A percentile compares a stretch with the other conserved stretches of the same genome.
Conservation (phyloP, 2,797 vertebrate species). For the Urosaurus nigricauda region DNA sequence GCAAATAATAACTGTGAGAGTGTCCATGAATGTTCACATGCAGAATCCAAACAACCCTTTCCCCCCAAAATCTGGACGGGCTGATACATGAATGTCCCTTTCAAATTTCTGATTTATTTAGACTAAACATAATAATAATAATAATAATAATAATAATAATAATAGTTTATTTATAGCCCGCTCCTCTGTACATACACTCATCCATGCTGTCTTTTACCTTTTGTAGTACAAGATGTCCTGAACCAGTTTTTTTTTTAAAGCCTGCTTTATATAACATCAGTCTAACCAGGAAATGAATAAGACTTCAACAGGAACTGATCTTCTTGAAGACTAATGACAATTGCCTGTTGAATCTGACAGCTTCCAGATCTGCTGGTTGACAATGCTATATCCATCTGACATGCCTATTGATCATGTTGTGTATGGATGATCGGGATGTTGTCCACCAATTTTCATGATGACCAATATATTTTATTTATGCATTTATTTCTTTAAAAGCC, state of each 20-base stretch:
- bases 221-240: not conserved
- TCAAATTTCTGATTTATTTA: not conserved
- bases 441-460: not conserved
- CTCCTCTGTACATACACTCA: too few species aligned
- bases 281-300: not conserved
- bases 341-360: not conserved
- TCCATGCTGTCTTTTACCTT: not conserved
- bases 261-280: not conserved
- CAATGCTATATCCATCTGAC: not conserved
- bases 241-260: not conserved
- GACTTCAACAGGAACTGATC: not conserved
- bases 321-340: not conserved
- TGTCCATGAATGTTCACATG: too few species aligned
- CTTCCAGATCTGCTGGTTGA: not conserved
- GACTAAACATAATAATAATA: too few species aligned
- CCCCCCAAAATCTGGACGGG: not conserved
- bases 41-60: too few species aligned
- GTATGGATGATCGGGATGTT: not conserved
- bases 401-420: not conserved
- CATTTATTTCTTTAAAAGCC: too few species aligned
- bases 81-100: not conserved
- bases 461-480: too few species aligned
- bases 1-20: too few species aligned
- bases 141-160: too few species aligned
- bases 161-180: too few species aligned